These are phyloP conservation scores for Phrynocephalus versicolor DNA, from an alignment of 2,113 vertebrate genomes.

Conservation along the genomic window DNA sequence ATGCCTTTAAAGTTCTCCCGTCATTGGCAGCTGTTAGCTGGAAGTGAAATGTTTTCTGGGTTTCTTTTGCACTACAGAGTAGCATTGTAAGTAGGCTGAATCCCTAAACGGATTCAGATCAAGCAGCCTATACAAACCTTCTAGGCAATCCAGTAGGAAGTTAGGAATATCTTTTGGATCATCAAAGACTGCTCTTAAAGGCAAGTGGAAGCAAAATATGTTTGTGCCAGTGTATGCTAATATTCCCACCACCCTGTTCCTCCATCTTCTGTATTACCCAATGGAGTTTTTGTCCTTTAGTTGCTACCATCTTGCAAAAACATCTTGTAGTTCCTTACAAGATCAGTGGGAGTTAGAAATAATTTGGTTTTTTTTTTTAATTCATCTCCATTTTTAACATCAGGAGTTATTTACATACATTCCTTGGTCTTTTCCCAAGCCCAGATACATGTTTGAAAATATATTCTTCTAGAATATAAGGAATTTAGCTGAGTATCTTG, in stretches of 20 bases:
- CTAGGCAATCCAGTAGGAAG: neutral
- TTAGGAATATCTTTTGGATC: neutral
- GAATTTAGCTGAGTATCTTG: neutral
- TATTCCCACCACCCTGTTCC: neutral
- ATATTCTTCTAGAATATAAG: neutral
- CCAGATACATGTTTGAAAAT: neutral
- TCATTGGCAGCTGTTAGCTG: neutral
- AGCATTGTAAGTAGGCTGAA: accelerated
- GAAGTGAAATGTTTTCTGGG: neutral
- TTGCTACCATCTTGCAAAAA: neutral
- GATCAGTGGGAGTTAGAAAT: neutral
- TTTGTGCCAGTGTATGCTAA: neutral
- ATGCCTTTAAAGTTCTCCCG: neutral
- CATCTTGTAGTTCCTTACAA: neutral
- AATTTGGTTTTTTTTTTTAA: neutral
- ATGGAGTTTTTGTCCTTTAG: neutral
- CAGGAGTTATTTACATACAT: accelerated
- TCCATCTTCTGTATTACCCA: neutral
- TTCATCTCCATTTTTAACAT: neutral
- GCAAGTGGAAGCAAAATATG: neutral
- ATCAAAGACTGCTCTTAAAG: neutral
- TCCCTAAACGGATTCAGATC: accelerated
- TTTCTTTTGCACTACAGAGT: neutral
- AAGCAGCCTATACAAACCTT: neutral
- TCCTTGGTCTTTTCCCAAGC: neutral